Percentiles rank a stretch among this genome's conserved stretches.
phyloP scores from a whole-genome alignment of 2,113 vertebrate genomes.

The Podarcis raffonei region DNA sequence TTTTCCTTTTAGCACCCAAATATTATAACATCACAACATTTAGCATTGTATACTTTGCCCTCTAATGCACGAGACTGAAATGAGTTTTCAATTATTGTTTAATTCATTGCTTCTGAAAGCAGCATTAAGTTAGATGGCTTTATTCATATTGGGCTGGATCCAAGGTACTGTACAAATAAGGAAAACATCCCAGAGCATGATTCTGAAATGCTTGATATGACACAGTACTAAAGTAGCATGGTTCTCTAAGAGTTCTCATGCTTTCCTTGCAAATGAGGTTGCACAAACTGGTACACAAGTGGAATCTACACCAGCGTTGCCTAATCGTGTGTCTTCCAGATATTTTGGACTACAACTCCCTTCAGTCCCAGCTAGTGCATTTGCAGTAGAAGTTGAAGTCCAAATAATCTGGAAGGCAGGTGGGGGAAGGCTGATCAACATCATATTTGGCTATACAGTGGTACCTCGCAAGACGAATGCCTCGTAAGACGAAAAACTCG shows the following conservation, averaged over 20 bases:
- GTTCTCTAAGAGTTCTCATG: neutral
- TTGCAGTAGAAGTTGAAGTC: neutral
- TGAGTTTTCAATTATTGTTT: neutral
- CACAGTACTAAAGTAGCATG: no score
- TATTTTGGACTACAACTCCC: neutral
- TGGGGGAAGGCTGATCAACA: no score
- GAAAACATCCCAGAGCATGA: neutral
- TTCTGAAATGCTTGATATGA: neutral
- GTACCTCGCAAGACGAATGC: no score
- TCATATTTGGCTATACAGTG: no score
- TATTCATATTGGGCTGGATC: neutral
- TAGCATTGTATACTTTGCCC: neutral
- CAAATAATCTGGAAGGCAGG: no score
- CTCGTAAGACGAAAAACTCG: no score
- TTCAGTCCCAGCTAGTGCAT: neutral
- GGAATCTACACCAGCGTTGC: neutral
- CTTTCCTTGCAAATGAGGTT: neutral
- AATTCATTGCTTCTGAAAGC: neutral
- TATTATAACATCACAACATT: neutral
- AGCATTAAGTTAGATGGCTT: neutral
- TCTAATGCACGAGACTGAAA: neutral
- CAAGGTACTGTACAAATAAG: neutral
- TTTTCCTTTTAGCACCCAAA: neutral
- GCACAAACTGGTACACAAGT: neutral
- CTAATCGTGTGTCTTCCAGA: neutral